Evolutionary conservation across 2,888 invertebrate genomes (phyloP), one percentile per base, ranked within the genome.

Genomic region (Sphaerophoria taeniata): DNA sequence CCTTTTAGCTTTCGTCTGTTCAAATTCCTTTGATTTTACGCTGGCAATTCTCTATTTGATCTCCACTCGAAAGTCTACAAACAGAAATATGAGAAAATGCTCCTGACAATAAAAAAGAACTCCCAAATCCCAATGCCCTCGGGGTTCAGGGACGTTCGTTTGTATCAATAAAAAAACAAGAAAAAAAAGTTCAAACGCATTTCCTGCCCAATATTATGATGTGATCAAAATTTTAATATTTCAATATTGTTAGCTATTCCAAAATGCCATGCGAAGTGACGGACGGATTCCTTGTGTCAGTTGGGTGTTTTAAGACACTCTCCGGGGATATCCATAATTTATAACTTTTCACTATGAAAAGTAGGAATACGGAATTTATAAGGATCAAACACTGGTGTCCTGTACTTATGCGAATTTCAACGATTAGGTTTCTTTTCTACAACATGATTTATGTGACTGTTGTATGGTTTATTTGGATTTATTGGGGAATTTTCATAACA

Each of bases 161-260:
- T 7, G 4, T 36, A 6, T 36, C 6, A 6, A 6, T 36, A 4
- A 4, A 11, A 7, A 43, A 43, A 6, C n/a, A 43, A 43, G 7
- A 36, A 36, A 39, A 14, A 39, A 16, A 39, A 36, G 33, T 3
- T 47, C 0, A 49, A 43, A 70, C 51, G 39, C 58, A 65, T 51
- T 47, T 78, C 78, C 71, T n/a, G n/a, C n/a, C n/a, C n/a, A n/a
- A n/a, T n/a, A 49, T 58, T 43, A 49, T 12, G 11, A 49, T 65
- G 67, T 73, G 73, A 73, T 49, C 79, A 60, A 53, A 79, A 73
- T 67, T 60, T 65, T 72, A 73, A 73, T 53, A 49, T 73, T 58
- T 56, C 47, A 72, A 60, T 47, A 11, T 14, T 47, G n/a, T n/a
- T 9, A 34, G 43, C 6, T 11, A n/a, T 34, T 47, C 45, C 24